Evolutionary conservation across 2,888 invertebrate genomes (phyloP).

Genomic region (Hyalella azteca): DNA sequence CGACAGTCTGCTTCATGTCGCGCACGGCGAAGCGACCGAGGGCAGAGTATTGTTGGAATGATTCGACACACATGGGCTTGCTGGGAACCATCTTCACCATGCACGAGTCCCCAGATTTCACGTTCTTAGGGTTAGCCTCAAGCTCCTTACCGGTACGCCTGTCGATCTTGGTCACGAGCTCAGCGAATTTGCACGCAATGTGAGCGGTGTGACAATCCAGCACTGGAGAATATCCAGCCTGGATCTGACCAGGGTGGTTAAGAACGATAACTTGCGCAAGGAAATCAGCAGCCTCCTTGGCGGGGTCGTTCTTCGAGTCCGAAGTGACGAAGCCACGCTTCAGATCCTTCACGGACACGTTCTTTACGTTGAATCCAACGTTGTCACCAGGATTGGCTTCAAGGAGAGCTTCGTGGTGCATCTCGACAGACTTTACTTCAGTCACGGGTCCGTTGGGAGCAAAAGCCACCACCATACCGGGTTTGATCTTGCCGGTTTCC

Average conservation of each 20-base stretch:
- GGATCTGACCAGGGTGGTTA: constrained; percentile 99
- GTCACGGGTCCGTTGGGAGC: constrained; percentile 95
- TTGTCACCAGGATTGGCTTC: constrained; percentile 99
- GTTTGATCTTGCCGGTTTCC: constrained; percentile 96
- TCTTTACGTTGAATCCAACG: constrained; percentile 99
- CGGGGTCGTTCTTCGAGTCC: constrained; percentile 96
- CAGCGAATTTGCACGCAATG: constrained; percentile 99
- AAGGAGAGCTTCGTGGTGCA: constrained; percentile 98
- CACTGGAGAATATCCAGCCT: constrained; percentile 98
- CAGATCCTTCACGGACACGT: constrained; percentile 99
- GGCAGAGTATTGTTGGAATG: constrained; percentile 97
- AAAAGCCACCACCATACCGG: constrained; percentile 91
- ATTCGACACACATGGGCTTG: constrained; percentile 98
- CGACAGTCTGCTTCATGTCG: constrained; percentile 99
- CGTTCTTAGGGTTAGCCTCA: constrained; percentile 89
- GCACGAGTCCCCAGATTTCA: constrained; percentile 96
- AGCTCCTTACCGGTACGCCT: constrained; percentile 97
- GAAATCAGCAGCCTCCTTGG: constrained; percentile 91
- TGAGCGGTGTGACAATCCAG: constrained; percentile 99
- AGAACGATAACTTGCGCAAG: constrained; percentile 97
- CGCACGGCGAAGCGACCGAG: constrained; percentile 98
- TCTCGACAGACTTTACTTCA: constrained; percentile 99
- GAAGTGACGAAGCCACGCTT: constrained; percentile 99
- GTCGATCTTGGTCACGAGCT: constrained; percentile 98
- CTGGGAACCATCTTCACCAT: constrained; percentile 91